phyloP scores from a whole-genome alignment of 2,113 vertebrate species.

The Mirounga angustirostris region DNA sequence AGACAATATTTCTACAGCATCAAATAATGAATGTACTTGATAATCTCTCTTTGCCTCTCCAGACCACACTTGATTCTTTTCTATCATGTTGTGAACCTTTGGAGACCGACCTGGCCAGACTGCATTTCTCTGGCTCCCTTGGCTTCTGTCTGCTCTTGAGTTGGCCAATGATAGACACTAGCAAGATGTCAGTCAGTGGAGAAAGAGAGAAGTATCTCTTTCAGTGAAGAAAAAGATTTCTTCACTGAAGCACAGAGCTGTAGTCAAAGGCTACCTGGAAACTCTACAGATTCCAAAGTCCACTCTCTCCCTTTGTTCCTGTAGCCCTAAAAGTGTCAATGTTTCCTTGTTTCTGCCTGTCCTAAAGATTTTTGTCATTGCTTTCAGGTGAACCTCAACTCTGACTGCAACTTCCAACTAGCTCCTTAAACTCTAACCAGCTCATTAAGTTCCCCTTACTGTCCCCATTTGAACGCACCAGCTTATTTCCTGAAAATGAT shows the following conservation, averaged over 20 bases:
- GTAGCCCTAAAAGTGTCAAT: background rate
- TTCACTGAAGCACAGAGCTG: background rate
- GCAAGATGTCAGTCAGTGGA: background rate
- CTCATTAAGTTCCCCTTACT: background rate
- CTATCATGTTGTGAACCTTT: background rate
- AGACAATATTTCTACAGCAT: background rate
- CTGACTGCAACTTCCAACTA: background rate
- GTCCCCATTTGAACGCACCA: background rate
- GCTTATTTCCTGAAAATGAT: background rate
- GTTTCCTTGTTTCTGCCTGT: background rate
- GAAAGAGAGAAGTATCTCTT: background rate
- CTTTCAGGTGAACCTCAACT: background rate
- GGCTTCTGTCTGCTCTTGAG: background rate
- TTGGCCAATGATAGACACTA: background rate
- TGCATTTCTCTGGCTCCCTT: background rate
- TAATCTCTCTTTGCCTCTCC: background rate
- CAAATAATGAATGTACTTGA: background rate
- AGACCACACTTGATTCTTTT: background rate
- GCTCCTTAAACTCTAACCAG: background rate
- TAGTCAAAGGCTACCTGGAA: background rate
- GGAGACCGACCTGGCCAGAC: background rate
- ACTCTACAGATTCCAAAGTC: background rate
- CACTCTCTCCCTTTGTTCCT: background rate
- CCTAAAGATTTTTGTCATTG: background rate
- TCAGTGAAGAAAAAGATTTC: background rate